These are phyloP conservation scores for Idaea dimidiata DNA, from an alignment of 2,888 invertebrate species.

Conservation along the genomic window DNA sequence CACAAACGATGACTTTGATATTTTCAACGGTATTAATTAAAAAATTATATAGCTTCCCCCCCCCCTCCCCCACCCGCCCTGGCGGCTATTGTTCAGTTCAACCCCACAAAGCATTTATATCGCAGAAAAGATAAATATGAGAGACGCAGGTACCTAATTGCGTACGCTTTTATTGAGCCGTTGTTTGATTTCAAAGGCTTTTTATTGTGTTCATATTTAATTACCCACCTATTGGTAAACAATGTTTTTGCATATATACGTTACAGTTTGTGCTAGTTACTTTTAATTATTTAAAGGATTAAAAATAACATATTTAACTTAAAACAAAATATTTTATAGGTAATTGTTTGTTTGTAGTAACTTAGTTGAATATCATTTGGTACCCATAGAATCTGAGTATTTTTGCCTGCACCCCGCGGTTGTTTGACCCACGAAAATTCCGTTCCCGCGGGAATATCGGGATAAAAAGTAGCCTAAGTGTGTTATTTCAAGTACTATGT, in stretches of 20 bases:
- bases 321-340: no score
- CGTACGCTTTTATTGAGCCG: slow-evolving; percentile 69
- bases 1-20: slow-evolving; percentile 76
- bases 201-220: slow-evolving; percentile 54
- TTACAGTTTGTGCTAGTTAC: not conserved
- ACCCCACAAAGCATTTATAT: slow-evolving; percentile 34
- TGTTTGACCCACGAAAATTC: no score
- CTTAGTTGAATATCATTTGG: no score
- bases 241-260: not conserved
- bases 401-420: no score
- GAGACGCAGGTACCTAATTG: slow-evolving; percentile 75
- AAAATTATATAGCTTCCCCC: slow-evolving; percentile 78
- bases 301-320: no score
- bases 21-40: slow-evolving; percentile 79
- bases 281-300: no score
- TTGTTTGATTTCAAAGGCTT: slow-evolving; percentile 75
- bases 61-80: slow-evolving; percentile 40
- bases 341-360: no score
- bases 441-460: no score
- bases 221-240: slow-evolving; percentile 32
- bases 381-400: no score
- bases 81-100: slow-evolving; percentile 34
- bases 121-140: slow-evolving; percentile 76
- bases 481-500: no score
- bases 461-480: no score